Evolutionary conservation across 1,140 invertebrate species (phyloP).

Genomic region (Caerostris darwini): DNA sequence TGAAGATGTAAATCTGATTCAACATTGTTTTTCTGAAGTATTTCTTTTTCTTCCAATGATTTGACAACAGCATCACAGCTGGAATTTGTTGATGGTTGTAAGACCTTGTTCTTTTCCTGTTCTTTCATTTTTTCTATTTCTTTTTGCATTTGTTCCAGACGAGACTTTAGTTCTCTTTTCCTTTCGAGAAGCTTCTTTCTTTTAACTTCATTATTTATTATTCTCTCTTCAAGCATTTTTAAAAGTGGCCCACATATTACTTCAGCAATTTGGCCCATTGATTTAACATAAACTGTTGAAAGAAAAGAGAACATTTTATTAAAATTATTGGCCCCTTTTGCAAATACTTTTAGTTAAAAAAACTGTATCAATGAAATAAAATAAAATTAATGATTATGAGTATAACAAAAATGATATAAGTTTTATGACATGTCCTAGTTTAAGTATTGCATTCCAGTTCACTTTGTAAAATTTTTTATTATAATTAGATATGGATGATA

Average conservation of each 20-base stretch:
- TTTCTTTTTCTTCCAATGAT: neutral
- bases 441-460: too few relatives aligned
- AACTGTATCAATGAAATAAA: too few relatives aligned
- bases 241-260: slow-evolving; percentile 84
- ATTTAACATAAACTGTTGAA: slow-evolving; percentile 84
- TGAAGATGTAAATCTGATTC: neutral
- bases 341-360: too few relatives aligned
- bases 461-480: too few relatives aligned
- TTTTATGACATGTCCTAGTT: too few relatives aligned
- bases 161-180: slow-evolving; percentile 39
- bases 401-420: too few relatives aligned
- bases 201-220: slow-evolving; percentile 65
- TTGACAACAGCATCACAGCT: neutral
- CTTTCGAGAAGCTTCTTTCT: slow-evolving; percentile 46
- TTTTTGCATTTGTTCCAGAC: slow-evolving; percentile 20
- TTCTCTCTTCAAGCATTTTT: slow-evolving; percentile 82
- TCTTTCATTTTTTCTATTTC: neutral
- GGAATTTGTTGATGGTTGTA: neutral
- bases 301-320: slow-evolving; percentile 65
- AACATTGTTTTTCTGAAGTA: neutral
- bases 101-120: neutral
- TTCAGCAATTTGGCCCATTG: slow-evolving; percentile 84
- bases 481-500: too few relatives aligned
- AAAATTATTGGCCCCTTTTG: neutral
- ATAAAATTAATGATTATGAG: too few relatives aligned